Evolutionary conservation across 2,797 vertebrate genomes (phyloP), one percentile per base, ranked within the genome.

Genomic region (Tiaroga cobitis): DNA sequence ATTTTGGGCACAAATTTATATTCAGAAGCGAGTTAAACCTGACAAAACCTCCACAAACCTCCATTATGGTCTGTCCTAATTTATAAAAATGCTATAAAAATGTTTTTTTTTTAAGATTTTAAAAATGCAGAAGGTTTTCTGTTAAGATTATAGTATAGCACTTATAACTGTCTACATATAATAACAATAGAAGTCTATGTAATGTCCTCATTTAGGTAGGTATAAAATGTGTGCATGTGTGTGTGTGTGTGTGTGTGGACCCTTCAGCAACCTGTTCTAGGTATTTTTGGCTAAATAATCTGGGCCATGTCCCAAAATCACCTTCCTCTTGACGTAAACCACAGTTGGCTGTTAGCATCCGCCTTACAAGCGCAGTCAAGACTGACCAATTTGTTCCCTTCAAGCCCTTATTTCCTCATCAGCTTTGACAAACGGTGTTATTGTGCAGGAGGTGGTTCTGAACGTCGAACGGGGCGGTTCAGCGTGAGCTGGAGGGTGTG

Each of bases 341-440:
- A 46, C 34, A 65, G 68, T 46, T 80, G 67, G 46, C 82, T 51
- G 51, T 72, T 85, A 77, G 78, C 72, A 86, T 79, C 24, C 26
- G 43, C 54, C 84, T 83, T 81, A 49, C 76, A 56, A 67, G 81
- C 32, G 18, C 68, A 59, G 61, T 68, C 43, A 19, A 37, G 79
- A 81, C 43, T 16, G 63, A 39, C 21, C 56, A 77, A 43, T 69
- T 49, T 68, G 74, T 86, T 80, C 51, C 61, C 32, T 79, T 80
- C 79, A 80, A 4, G 21, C 72, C 67, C 5, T 43, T 72, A 54
- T 86, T 79, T 79, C 51, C 69, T 88, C 69, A 75, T 82, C 77
- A 69, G 68, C 63, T 26, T 73, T 84, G 78, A 81, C 82, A 81
- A 82, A 86, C 24, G 26, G 32, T 70, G 76, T 70, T 77, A 86